Conservation (phyloP, 2,888 invertebrate species). For the Crocallis elinguaria region DNA sequence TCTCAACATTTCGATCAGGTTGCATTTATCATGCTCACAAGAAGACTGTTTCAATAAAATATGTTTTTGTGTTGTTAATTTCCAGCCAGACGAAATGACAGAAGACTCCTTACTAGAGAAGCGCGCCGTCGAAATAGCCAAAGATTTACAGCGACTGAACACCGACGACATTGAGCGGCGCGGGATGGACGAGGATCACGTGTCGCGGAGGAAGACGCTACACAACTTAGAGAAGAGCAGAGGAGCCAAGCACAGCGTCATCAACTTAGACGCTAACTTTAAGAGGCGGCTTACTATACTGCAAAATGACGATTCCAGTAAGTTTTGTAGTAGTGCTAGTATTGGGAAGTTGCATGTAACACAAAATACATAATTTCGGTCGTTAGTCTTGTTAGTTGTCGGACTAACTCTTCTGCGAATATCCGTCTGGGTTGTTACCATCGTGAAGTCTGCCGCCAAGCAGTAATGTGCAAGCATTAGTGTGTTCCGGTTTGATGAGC, state of each 20-base stretch:
- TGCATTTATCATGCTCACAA: not conserved
- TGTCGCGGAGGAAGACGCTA: slow-evolving; percentile 92
- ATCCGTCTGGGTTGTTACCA: too few relatives aligned
- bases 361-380: too few relatives aligned
- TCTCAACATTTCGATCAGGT: not conserved
- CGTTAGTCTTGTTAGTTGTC: too few relatives aligned
- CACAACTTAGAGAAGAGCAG: slow-evolving; percentile 94
- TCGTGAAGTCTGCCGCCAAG: too few relatives aligned
- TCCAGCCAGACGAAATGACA: slow-evolving; percentile 90
- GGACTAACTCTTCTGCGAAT: too few relatives aligned
- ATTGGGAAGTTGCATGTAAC: too few relatives aligned
- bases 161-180: slow-evolving; percentile 93
- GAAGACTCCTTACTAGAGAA: slow-evolving; percentile 93
- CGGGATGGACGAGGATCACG: slow-evolving; percentile 88
- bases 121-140: slow-evolving; percentile 95
- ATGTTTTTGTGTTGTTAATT: not conserved
- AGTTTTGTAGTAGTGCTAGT: slow-evolving; percentile 20
- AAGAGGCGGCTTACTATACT: slow-evolving; percentile 94
- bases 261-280: slow-evolving; percentile 97
- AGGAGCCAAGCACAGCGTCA: slow-evolving; percentile 91
- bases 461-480: too few relatives aligned
- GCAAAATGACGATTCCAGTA: slow-evolving; percentile 87
- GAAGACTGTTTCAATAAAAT: too few relatives aligned
- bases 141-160: slow-evolving; percentile 92
- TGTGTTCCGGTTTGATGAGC: too few relatives aligned